Percentiles rank a stretch among this genome's conserved stretches.
phyloP scores from a whole-genome alignment of 2,888 invertebrate genomes.

The Chrysolina haemoptera region DNA sequence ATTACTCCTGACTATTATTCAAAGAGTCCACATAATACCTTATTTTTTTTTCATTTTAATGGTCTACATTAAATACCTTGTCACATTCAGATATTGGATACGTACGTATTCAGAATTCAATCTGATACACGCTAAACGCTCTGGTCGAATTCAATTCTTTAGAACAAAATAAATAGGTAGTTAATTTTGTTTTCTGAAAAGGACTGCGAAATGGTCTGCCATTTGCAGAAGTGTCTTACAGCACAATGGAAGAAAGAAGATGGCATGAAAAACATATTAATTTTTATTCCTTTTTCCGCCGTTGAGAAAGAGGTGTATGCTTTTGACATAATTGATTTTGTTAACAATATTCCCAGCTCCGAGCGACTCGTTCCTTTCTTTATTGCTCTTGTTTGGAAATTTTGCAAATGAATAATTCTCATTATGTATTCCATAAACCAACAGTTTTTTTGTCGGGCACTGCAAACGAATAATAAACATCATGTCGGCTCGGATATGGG shows the following conservation, averaged over 20 bases:
- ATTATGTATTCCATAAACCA: constrained; percentile 5
- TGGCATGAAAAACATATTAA: constrained; percentile 40
- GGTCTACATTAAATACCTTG: background rate
- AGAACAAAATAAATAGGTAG: constrained; percentile 15
- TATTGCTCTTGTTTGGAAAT: constrained; percentile 29
- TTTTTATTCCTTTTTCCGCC: constrained; percentile 38
- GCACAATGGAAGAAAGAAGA: constrained; percentile 27
- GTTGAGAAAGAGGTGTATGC: constrained; percentile 35
- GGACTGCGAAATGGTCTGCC: constrained; percentile 46
- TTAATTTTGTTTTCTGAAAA: constrained; percentile 23
- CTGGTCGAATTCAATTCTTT: constrained; percentile 5
- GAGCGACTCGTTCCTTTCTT: constrained; percentile 26
- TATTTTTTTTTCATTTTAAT: no score
- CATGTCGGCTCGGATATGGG: background rate
- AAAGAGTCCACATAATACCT: no score
- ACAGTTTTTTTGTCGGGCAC: background rate
- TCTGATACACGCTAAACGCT: background rate
- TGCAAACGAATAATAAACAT: background rate
- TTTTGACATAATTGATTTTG: constrained; percentile 46
- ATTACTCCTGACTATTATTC: no score
- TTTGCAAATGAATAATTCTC: background rate
- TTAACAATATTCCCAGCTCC: constrained; percentile 37
- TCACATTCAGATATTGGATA: background rate
- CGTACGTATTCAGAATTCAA: background rate
- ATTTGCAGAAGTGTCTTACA: constrained; percentile 44